Evolutionary conservation across 2,888 invertebrate species (phyloP), one percentile per base, ranked within the genome.

Genomic region (Anthrax anthrax): DNA sequence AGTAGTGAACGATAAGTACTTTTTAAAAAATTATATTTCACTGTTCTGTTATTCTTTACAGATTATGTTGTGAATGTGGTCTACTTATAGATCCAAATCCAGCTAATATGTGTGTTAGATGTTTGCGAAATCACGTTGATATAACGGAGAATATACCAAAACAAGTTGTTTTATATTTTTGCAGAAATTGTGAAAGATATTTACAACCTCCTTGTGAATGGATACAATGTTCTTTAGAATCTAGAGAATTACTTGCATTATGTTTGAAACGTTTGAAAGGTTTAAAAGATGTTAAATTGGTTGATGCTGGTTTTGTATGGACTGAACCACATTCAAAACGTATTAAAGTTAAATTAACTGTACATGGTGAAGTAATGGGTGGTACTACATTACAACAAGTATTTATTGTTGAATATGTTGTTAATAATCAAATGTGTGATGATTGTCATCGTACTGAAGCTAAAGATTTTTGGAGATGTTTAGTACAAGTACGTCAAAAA

Each of bases 311-410:
- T 1, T 98, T 98, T 72, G 79, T 95, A 4, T 98, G 97, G 97
- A 99, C 98, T 12, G 98, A 98, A 63, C 94, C 96, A 36, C 98
- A 98, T 72, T 98, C 97, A 1, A 95, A 91, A 68, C 77, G 98
- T 54, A 81, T 99, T 44, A 97, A 96, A 74, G 85, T 92, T 51
- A 90, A 92, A 70, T 69, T 99, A 47, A 94, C 92, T 2, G 85
- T 99, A 13, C 95, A 97, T 67, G 94, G 88, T 41, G 95, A 97
- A 73, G 85, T 97, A 2, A 73, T 89, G 60, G 86, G 88, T 19
- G 92, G 90, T 39, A 83, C 94, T 2, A 78, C 92, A 10, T 71
- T 97, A 14, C 89, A 98, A 63, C 97, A 99, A 71, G 82, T 89
- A 4, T 96, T 97, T 63, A 75, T 95, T 37, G 92, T 98, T 3